phyloP scores from a whole-genome alignment of 2,888 invertebrate genomes.

The Cremastinae sp. region DNA sequence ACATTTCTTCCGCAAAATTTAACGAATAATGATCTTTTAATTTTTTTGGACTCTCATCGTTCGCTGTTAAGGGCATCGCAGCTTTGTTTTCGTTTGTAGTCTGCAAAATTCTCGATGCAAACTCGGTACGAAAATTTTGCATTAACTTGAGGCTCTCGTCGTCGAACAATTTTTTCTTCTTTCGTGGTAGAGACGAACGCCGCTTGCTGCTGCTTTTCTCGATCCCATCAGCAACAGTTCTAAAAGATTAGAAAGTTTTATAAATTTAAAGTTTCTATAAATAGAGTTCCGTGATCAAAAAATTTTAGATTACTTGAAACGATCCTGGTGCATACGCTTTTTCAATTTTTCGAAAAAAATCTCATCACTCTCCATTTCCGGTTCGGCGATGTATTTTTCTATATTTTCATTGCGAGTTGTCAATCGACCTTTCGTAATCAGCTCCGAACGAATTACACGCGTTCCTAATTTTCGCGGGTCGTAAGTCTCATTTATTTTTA shows the following conservation, averaged over 20 bases:
- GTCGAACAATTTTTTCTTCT: background rate
- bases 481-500: conserved; percentile 9
- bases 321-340: conserved; percentile 32
- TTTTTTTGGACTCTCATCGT: no score
- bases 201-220: no score
- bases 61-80: no score
- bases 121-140: background rate
- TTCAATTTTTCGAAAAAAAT: conserved; percentile 42
- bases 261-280: no score
- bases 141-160: background rate
- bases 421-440: conserved; percentile 21
- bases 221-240: no score
- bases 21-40: no score
- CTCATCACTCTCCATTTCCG: conserved; percentile 18
- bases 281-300: no score
- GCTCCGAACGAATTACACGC: conserved; percentile 33
- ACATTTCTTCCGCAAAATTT: no score
- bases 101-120: no score
- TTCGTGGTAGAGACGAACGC: no score
- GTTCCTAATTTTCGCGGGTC: conserved; percentile 28
- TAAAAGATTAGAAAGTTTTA: no score
- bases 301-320: conserved; percentile 20
- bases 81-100: no score
- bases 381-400: background rate
- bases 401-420: conserved; percentile 18